Conservation (phyloP, 53 echinoderm and acorn worm species). For the Echinometra lucunter region DNA sequence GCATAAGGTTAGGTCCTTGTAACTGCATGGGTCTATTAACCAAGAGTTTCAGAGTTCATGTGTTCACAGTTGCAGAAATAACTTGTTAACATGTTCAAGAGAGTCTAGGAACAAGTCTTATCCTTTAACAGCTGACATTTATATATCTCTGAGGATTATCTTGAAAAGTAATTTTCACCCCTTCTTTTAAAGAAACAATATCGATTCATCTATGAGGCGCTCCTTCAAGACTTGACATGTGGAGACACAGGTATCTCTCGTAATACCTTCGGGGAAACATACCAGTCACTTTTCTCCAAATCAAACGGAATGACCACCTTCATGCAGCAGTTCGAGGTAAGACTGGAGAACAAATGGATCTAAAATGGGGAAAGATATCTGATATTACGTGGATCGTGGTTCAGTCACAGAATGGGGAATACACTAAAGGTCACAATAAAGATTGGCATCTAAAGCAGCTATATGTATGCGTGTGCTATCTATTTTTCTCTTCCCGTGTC, state of each 20-base stretch:
- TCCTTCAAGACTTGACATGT: constrained; percentile 80
- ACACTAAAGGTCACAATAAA: too few relatives aligned
- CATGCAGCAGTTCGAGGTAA: constrained; percentile 80
- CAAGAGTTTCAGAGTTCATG: neutral
- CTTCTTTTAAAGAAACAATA: constrained; percentile 79
- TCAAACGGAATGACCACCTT: constrained; percentile 55
- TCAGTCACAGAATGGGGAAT: too few relatives aligned
- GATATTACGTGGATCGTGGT: too few relatives aligned
- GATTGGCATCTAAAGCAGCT: too few relatives aligned
- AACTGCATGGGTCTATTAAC: too few relatives aligned
- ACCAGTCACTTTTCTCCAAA: constrained; percentile 70
- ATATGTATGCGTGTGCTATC: too few relatives aligned
- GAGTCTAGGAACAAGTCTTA: neutral
- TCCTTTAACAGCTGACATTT: neutral
- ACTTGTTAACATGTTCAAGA: neutral
- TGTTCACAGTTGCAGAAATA: neutral
- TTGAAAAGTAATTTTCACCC: neutral
- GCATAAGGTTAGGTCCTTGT: too few relatives aligned
- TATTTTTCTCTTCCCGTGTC: too few relatives aligned
- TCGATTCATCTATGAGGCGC: constrained; percentile 86
- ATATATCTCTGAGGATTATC: neutral
- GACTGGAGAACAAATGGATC: neutral
- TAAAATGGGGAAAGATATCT: neutral
- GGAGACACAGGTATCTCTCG: constrained; percentile 75
- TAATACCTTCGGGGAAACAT: constrained; percentile 21